Base-by-base conservation (phyloP, 2,888 invertebrate genomes). In the Patella ulyssiponensis region DNA sequence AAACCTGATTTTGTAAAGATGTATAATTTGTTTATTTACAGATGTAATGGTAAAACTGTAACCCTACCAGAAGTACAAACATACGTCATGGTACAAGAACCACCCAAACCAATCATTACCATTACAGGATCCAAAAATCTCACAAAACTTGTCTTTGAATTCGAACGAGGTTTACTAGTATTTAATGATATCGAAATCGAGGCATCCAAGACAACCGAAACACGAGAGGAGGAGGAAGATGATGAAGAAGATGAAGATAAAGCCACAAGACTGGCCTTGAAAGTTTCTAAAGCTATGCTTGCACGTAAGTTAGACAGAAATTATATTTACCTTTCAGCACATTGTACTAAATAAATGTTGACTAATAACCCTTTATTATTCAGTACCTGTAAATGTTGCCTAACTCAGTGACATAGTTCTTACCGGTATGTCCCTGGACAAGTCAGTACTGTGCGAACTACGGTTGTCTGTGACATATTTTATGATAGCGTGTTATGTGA, bases 71-170 rank as follows among this genome's bases (percentile, higher is more conserved):
- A 82, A 4, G 78, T 96, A 0, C 96, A 96, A 91, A 95, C 96
- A 12, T 96, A 96, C 93, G 94, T 97, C 75, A 96, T 97, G 94
- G 97, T 97, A 53, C 93, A 96, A 85, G 95, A 96, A 85, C 95
- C 96, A 9, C 96, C 96, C 90, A 95, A 96, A 76, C 97, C 97
- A 69, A 95, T 95, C 86, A 96, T 97, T 88, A 94, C 95, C 77
- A 94, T 97, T 80, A 95, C 88, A 33, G 97, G 97, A 78, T 94
- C 95, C 53, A 94, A 94, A 64, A 96, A 96, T 92, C 94, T 96
- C 83, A 95, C 96, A n/a, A 93, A 95, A 51, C 96, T 96, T 92
- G 96, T 96, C 92, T 94, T 95, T 81, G 95, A 96, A 91, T 96
- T 97, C 93, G 94, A 96, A 79, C 93, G 95, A 79, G 98, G 98